Evolutionary conservation across 2,113 vertebrate species (phyloP).

Genomic region (Pterophyllum scalare): DNA sequence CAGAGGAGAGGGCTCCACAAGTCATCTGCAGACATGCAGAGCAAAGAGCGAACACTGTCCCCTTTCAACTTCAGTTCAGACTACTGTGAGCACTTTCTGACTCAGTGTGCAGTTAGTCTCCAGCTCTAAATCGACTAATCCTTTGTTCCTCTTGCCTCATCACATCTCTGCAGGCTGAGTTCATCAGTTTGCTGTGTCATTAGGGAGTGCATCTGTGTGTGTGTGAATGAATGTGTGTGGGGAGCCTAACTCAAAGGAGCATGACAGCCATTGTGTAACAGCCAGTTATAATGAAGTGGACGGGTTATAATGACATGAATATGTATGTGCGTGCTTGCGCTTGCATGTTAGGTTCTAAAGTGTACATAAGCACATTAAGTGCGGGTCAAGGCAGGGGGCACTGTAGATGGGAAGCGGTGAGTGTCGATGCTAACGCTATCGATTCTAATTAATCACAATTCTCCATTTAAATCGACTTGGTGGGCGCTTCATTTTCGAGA

Average conservation of each 20-base stretch:
- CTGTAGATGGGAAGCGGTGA: constrained; percentile 41
- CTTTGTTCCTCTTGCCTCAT: constrained; percentile 48
- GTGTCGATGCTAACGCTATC: constrained; percentile 47
- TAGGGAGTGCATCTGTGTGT: background rate
- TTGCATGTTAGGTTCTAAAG: background rate
- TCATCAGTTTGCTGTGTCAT: constrained; percentile 32
- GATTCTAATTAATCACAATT: constrained; percentile 78
- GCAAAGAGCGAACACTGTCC: background rate
- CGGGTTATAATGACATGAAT: constrained; percentile 3
- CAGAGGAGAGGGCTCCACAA: background rate
- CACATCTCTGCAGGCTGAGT: constrained; percentile 40
- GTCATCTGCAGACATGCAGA: constrained; percentile 1
- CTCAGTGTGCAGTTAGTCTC: constrained; percentile 13
- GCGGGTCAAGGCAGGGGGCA: constrained; percentile 15
- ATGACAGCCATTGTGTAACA: background rate
- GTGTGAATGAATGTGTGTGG: background rate
- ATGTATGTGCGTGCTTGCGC: background rate
- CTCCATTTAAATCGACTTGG: constrained; percentile 59
- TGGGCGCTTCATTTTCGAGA: constrained; percentile 64
- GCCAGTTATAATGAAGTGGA: constrained; percentile 32
- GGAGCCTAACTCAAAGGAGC: background rate
- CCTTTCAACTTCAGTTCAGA: background rate
- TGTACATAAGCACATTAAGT: constrained; percentile 15
- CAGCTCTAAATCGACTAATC: constrained; percentile 30
- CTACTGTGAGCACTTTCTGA: constrained; percentile 1